These are phyloP conservation scores for Gnatocerus cornutus DNA, from an alignment of 2,888 invertebrate species.

Conservation along the genomic window DNA sequence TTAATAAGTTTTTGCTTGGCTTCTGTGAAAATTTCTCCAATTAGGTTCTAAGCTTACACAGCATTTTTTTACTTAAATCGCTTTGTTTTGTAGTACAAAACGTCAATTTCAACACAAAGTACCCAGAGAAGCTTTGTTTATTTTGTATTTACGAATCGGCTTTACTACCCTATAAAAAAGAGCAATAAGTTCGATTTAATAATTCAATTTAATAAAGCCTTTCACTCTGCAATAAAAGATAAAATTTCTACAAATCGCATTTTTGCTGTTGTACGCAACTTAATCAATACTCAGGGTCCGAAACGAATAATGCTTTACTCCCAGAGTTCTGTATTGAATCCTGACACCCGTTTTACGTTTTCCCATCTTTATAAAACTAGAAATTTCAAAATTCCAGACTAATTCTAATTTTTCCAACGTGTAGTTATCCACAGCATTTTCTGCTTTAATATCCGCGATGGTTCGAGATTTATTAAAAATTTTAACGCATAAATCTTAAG, in stretches of 20 bases:
- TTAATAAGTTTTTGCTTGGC: constrained; percentile 3
- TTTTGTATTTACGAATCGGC: background rate
- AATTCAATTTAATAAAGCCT: background rate
- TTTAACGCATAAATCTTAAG: no score
- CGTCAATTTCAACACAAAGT: constrained; percentile 1
- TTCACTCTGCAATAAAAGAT: background rate
- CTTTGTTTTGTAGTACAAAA: background rate
- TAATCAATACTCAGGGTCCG: background rate
- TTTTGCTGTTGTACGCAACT: constrained; percentile 4
- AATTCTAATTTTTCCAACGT: background rate
- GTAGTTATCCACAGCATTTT: no score
- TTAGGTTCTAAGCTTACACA: background rate
- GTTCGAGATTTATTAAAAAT: no score
- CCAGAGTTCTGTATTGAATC: constrained; percentile 1
- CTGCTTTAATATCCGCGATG: no score
- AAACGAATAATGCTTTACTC: constrained; percentile 1
- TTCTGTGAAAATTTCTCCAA: background rate
- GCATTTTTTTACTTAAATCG: background rate
- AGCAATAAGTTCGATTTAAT: background rate
- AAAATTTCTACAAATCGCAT: constrained; percentile 8
- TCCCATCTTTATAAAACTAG: background rate
- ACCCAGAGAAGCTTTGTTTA: background rate
- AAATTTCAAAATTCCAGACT: background rate
- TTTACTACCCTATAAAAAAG: background rate
- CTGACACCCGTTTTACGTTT: background rate